Evolutionary conservation across 2,797 vertebrate species (phyloP).

Genomic region (Pogoniulus pusillus): DNA sequence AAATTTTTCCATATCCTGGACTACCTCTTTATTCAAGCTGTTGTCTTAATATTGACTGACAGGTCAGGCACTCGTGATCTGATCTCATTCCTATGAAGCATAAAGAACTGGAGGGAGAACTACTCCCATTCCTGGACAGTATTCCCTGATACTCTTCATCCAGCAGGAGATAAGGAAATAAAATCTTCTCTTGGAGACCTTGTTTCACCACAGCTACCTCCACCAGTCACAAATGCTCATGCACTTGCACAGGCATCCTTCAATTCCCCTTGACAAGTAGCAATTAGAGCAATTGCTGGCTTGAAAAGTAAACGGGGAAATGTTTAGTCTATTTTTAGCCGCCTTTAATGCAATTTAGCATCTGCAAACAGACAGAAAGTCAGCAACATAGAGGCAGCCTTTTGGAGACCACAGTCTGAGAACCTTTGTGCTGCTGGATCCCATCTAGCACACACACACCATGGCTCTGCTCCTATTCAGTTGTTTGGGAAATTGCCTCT

Average conservation of each 20-base stretch:
- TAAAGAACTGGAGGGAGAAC: not conserved
- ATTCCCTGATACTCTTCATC: not conserved
- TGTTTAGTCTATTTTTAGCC: not conserved
- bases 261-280: not conserved
- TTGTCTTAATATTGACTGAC: not conserved
- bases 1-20: not conserved
- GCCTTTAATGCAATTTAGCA: slow-evolving; percentile 20
- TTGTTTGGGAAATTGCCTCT: not conserved
- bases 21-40: not conserved
- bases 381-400: not conserved
- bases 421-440: not conserved
- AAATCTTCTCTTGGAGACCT: not conserved
- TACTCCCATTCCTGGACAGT: not conserved
- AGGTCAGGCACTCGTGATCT: not conserved
- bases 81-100: not conserved
- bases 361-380: slow-evolving; percentile 22
- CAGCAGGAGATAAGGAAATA: not conserved
- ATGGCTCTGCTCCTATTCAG: not conserved
- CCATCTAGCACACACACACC: not conserved
- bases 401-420: not conserved
- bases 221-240: not conserved
- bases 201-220: not conserved
- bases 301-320: not conserved
- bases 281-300: not conserved
- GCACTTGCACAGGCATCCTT: not conserved